A percentile compares a stretch with the other conserved stretches of the same genome.
Conservation (phyloP, 2,888 invertebrate genomes). For the Hypena proboscidalis region DNA sequence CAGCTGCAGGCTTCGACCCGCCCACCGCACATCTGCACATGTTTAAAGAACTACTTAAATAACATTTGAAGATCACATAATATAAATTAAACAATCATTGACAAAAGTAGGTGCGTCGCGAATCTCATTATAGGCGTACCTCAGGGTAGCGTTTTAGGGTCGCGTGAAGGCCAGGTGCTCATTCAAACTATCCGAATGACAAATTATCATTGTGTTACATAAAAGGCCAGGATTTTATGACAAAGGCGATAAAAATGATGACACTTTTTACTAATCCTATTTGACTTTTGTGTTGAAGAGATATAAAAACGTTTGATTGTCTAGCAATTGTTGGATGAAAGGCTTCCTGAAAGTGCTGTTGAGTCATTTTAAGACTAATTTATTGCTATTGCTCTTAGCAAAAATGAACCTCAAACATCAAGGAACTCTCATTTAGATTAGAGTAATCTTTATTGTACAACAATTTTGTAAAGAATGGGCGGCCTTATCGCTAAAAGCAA, state of each 20-base stretch:
- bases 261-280: constrained; percentile 59
- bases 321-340: constrained; percentile 28
- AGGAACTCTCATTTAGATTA: no score
- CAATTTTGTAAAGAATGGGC: no score
- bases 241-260: constrained; percentile 66
- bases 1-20: constrained; percentile 70
- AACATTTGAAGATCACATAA: constrained; percentile 81
- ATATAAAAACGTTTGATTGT: constrained; percentile 44
- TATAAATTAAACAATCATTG: constrained; percentile 82
- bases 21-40: constrained; percentile 74
- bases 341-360: constrained; percentile 34
- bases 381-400: constrained; percentile 16
- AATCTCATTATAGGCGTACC: constrained; percentile 56
- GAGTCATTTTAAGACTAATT: constrained; percentile 4
- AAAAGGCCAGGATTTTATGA: constrained; percentile 60
- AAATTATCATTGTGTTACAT: constrained; percentile 80
- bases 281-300: constrained; percentile 53
- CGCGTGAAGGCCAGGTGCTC: constrained; percentile 77
- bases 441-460: no score
- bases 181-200: constrained; percentile 69
- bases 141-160: constrained; percentile 55
- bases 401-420: background rate
- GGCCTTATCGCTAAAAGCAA: no score
- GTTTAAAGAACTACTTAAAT: constrained; percentile 82
- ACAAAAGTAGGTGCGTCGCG: constrained; percentile 77